Conservation (phyloP, 2,797 vertebrate genomes). For the Triplophysa bombifrons region DNA sequence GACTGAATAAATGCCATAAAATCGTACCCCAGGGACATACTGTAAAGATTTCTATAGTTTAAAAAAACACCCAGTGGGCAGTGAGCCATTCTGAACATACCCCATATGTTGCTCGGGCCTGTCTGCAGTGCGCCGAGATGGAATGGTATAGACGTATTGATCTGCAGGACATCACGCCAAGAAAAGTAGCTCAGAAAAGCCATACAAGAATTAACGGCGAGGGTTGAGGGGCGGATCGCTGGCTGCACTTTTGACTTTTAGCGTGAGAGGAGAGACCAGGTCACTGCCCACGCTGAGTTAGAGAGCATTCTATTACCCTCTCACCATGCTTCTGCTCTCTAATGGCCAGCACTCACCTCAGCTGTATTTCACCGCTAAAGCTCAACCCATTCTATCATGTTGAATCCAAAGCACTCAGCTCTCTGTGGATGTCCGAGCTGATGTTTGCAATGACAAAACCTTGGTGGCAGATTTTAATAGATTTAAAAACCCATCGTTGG, state of each 20-base stretch:
- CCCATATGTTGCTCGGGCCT: neutral
- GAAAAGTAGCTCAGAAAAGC: slow-evolving; percentile 14
- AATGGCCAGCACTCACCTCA: slow-evolving; percentile 30
- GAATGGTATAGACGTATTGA: slow-evolving; percentile 15
- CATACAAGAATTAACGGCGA: neutral
- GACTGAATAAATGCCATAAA: neutral
- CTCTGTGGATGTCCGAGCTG: neutral
- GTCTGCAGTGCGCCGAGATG: neutral
- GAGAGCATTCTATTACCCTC: slow-evolving; percentile 47
- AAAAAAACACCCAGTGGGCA: neutral
- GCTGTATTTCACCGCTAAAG: slow-evolving; percentile 18
- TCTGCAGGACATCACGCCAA: slow-evolving; percentile 37
- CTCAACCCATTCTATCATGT: slow-evolving; percentile 20
- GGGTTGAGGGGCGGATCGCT: slow-evolving; percentile 7
- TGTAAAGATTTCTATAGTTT: neutral
- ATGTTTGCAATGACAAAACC: slow-evolving; percentile 3
- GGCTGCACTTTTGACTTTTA: slow-evolving; percentile 34
- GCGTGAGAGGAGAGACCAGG: slow-evolving; percentile 18
- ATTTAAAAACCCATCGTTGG: too few species aligned
- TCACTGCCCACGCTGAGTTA: slow-evolving; percentile 16
- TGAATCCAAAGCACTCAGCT: slow-evolving; percentile 19
- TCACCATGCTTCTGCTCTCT: slow-evolving; percentile 25
- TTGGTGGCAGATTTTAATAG: neutral
- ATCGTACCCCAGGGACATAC: neutral
- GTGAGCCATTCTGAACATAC: neutral